Percentiles rank a stretch among this genome's conserved stretches.
phyloP scores from a whole-genome alignment of 2,888 invertebrate genomes.

The Eupithecia tripunctaria region DNA sequence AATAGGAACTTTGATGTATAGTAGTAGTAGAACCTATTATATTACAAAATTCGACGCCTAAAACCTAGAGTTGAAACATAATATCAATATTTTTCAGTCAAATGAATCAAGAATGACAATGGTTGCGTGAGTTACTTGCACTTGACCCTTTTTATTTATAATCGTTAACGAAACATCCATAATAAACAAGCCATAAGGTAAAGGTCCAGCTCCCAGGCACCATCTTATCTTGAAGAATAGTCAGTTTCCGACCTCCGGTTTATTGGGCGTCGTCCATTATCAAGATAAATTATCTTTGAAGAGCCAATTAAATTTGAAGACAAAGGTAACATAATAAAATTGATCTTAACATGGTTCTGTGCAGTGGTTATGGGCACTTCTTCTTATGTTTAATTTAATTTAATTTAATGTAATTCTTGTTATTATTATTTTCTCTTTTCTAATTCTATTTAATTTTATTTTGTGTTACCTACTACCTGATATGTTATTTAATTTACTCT shows the following conservation, averaged over 20 bases:
- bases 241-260: slow-evolving; percentile 77
- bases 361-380: slow-evolving; percentile 59
- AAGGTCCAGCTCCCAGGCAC: slow-evolving; percentile 44
- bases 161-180: slow-evolving; percentile 16
- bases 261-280: slow-evolving; percentile 84
- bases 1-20: too few relatives aligned
- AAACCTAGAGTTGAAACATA: neutral
- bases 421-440: too few relatives aligned
- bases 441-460: too few relatives aligned
- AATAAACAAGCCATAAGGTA: slow-evolving; percentile 19
- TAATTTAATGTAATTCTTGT: too few relatives aligned
- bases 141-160: slow-evolving; percentile 6
- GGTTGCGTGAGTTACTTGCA: neutral
- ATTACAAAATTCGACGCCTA: neutral
- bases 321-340: slow-evolving; percentile 82
- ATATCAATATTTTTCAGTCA: neutral
- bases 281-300: slow-evolving; percentile 83
- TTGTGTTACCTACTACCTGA: too few relatives aligned
- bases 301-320: slow-evolving; percentile 85
- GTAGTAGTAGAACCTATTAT: neutral
- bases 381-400: too few relatives aligned
- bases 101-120: neutral
- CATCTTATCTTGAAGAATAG: slow-evolving; percentile 77
- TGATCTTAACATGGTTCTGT: slow-evolving; percentile 50
- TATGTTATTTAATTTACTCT: too few relatives aligned